Conservation (phyloP, 2,888 invertebrate species). For the Penaeus monodon region DNA sequence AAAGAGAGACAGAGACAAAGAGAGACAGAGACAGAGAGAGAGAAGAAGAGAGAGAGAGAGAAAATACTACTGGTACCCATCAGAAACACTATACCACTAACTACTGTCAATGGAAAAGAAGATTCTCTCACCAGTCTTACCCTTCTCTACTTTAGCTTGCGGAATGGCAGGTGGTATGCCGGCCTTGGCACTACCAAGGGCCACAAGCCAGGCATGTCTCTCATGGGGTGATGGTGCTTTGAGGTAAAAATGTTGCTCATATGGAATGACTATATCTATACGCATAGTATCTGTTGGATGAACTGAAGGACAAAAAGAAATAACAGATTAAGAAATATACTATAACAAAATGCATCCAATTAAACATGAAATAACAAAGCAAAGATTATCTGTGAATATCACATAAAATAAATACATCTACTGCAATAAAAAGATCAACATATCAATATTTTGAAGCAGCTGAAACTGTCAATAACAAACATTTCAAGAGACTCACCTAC, state of each 20-base stretch:
- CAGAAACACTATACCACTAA: no score
- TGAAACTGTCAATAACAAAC: not conserved
- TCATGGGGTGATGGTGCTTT: conserved; percentile 83
- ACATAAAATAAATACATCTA: conserved; percentile 1
- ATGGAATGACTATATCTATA: conserved; percentile 84
- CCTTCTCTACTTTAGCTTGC: conserved; percentile 51
- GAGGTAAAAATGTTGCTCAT: conserved; percentile 85
- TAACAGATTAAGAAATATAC: not conserved
- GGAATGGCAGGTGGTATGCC: conserved; percentile 60
- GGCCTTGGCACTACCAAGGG: conserved; percentile 81
- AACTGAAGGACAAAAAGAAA: conserved; percentile 69
- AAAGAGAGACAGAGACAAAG: no score
- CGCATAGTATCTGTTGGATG: conserved; percentile 80
- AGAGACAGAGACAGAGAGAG: no score
- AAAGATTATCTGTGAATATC: not conserved
- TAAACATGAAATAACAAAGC: no score
- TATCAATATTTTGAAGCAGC: not conserved
- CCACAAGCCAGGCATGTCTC: conserved; percentile 85
- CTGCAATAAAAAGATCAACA: not conserved
- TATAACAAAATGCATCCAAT: no score
- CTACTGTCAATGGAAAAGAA: no score
- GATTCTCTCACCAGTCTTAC: conserved; percentile 13
- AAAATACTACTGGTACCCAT: no score
- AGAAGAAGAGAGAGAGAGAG: no score
- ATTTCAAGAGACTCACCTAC: conserved; percentile 75